Conservation (phyloP, 2,113 vertebrate genomes). For the Odobenus rosmarus region DNA sequence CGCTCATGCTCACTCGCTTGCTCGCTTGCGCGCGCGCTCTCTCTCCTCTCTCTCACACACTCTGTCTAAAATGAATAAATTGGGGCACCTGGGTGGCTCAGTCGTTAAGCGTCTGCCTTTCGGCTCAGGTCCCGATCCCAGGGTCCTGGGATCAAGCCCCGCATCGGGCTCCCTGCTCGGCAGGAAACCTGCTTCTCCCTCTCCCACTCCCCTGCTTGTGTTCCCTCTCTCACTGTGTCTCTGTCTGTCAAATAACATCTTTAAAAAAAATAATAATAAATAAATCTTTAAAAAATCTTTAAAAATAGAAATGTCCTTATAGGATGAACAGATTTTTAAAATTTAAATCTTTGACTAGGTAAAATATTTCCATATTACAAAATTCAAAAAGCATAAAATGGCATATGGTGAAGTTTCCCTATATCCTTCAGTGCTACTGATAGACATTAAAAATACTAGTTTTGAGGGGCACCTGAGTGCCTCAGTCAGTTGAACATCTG, state of each 20-base stretch:
- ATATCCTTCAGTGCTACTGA: background rate
- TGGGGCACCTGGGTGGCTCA: no score
- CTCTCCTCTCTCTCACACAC: background rate
- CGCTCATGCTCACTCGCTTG: background rate
- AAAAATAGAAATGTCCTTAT: background rate
- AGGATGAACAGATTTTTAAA: background rate
- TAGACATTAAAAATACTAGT: background rate
- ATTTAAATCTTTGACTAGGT: background rate
- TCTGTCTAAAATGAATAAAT: no score
- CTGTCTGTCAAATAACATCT: no score
- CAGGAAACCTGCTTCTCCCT: no score
- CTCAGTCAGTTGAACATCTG: background rate
- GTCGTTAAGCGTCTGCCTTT: no score
- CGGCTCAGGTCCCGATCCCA: no score
- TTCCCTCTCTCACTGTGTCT: no score
- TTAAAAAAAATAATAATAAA: no score
- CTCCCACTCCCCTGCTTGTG: no score
- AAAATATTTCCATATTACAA: background rate
- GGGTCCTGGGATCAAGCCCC: no score
- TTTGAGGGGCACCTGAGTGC: background rate
- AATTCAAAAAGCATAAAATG: background rate
- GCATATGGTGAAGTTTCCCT: background rate
- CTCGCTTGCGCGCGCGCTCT: rapidly evolving
- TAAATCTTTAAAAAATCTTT: background rate
- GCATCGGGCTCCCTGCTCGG: no score